These are phyloP conservation scores for Phymorhynchus buccinoides DNA, from an alignment of 1,140 invertebrate genomes.

Conservation along the genomic window DNA sequence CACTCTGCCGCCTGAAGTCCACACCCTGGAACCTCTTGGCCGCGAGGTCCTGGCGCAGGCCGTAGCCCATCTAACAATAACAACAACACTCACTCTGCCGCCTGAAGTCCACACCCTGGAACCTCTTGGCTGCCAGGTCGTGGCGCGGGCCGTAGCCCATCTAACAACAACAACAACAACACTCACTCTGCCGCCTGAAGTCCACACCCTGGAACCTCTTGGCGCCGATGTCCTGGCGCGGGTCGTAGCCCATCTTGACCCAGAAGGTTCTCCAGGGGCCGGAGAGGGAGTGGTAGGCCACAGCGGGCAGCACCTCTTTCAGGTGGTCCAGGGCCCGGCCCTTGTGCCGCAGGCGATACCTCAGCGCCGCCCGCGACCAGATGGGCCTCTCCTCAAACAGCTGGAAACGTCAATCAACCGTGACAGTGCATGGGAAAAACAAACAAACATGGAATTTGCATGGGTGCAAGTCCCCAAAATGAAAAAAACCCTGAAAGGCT, in stretches of 20 bases:
- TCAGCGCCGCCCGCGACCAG: slow-evolving; percentile 86
- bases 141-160: slow-evolving; percentile 90
- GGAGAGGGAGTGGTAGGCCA: slow-evolving; percentile 87
- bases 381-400: slow-evolving; percentile 81
- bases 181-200: slow-evolving; percentile 80
- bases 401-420: too few species aligned
- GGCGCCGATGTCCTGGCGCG: slow-evolving; percentile 83
- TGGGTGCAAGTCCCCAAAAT: background rate
- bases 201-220: slow-evolving; percentile 90
- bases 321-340: slow-evolving; percentile 70
- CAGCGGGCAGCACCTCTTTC: slow-evolving; percentile 85
- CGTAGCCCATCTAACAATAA: slow-evolving; percentile 81
- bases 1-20: slow-evolving; percentile 83
- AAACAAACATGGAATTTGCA: too few species aligned
- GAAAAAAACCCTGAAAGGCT: too few species aligned
- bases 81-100: slow-evolving; percentile 73
- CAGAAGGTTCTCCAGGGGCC: slow-evolving; percentile 92
- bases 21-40: slow-evolving; percentile 88
- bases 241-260: slow-evolving; percentile 90
- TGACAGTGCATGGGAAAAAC: background rate
- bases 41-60: slow-evolving; percentile 85
- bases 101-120: slow-evolving; percentile 90
- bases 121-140: slow-evolving; percentile 83
- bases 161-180: slow-evolving; percentile 43
- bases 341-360: slow-evolving; percentile 73